Evolutionary conservation across 2,797 vertebrate species (phyloP).

Genomic region (Cyclura pinguis): DNA sequence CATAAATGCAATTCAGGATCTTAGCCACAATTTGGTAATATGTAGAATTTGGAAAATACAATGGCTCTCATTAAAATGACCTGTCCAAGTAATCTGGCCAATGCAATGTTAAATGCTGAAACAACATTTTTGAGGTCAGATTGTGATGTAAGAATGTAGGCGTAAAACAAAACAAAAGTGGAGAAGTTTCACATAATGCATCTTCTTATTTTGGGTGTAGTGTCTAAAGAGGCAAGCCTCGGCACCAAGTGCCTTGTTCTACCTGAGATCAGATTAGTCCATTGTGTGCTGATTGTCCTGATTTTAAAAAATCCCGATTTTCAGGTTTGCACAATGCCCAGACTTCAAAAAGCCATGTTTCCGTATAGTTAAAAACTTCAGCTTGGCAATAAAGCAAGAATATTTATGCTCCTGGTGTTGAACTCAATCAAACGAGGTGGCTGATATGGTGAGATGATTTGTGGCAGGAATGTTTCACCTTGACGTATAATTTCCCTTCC

Average conservation of each 20-base stretch:
- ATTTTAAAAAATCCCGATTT: background rate
- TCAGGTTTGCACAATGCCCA: background rate
- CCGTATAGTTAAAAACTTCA: slow-evolving; percentile 34
- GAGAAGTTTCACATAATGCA: background rate
- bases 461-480: slow-evolving; percentile 55
- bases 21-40: too few relatives aligned
- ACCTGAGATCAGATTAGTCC: too few relatives aligned
- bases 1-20: too few relatives aligned
- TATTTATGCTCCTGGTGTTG: slow-evolving; percentile 60
- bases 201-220: background rate
- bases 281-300: background rate
- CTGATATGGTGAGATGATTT: slow-evolving; percentile 53
- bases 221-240: background rate
- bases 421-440: slow-evolving; percentile 62
- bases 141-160: background rate
- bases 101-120: background rate
- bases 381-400: slow-evolving; percentile 42
- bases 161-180: background rate
- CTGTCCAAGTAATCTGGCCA: background rate
- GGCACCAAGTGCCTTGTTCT: background rate
- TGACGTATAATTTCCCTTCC: slow-evolving; percentile 60
- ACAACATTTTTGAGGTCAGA: background rate
- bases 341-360: slow-evolving; percentile 34
- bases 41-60: background rate
- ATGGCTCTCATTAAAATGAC: background rate